Percentiles rank a stretch among this genome's conserved stretches.
Conservation (phyloP, 2,797 vertebrate genomes). For the Poecile montanus region DNA sequence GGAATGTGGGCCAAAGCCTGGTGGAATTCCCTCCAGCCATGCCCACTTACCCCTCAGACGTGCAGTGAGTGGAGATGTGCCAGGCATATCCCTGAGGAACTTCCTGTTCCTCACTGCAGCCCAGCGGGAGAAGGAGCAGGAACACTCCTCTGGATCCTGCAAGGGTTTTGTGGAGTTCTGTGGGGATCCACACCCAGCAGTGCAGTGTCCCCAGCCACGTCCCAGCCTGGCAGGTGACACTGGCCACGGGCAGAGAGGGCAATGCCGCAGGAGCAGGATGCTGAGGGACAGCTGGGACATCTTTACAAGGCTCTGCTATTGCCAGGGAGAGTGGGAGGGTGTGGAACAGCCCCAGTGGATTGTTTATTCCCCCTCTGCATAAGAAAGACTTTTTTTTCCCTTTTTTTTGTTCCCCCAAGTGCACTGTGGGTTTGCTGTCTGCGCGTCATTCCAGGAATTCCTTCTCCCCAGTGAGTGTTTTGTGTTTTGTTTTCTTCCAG, state of each 20-base stretch:
- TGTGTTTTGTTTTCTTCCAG: conserved; percentile 70
- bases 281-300: neutral
- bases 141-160: neutral
- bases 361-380: neutral
- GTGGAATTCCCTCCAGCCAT: neutral
- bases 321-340: neutral
- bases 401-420: too few relatives aligned
- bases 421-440: neutral
- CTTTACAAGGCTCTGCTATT: neutral
- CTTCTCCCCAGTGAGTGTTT: neutral
- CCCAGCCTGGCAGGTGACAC: neutral
- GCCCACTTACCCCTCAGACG: neutral
- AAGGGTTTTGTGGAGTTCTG: neutral
- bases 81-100: neutral
- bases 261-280: neutral
- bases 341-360: neutral
- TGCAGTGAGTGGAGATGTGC: fast-evolving
- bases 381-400: neutral
- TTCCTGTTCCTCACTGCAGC: neutral
- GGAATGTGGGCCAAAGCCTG: neutral
- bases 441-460: neutral
- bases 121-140: neutral
- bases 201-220: neutral
- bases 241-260: neutral
- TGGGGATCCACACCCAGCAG: neutral